Evolutionary conservation across 2,797 vertebrate species (phyloP).

Genomic region (Crocidura indochinensis): DNA sequence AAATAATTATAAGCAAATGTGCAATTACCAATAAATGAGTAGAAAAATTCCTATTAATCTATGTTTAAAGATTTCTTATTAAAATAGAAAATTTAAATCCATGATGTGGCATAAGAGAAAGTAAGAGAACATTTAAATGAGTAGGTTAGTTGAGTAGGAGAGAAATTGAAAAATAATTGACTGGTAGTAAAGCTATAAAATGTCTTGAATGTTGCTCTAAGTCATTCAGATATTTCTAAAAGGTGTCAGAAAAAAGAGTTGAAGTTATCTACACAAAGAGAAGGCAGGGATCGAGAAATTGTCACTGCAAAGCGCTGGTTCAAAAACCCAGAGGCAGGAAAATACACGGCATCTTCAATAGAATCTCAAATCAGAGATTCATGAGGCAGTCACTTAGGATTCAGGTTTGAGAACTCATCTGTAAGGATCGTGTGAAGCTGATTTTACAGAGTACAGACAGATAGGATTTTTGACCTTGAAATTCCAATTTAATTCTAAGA

Average conservation of each 20-base stretch:
- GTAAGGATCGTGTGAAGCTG: background rate
- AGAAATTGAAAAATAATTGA: constrained; percentile 1
- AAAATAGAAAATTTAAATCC: background rate
- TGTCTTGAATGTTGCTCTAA: constrained; percentile 1
- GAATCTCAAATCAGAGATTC: background rate
- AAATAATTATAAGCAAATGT: constrained; percentile 23
- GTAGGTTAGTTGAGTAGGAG: background rate
- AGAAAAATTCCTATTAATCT: background rate
- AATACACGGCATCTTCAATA: background rate
- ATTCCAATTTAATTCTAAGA: constrained; percentile 53
- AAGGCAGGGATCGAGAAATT: background rate
- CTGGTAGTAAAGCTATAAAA: background rate
- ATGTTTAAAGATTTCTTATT: background rate
- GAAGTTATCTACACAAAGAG: background rate
- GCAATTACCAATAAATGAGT: background rate
- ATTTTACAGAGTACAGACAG: constrained; percentile 18
- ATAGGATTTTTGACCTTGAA: constrained; percentile 45
- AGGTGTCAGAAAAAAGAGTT: constrained; percentile 4
- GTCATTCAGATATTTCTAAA: background rate
- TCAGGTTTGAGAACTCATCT: background rate
- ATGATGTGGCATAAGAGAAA: background rate
- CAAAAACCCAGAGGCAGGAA: constrained; percentile 18
- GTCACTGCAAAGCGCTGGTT: background rate
- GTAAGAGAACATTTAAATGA: background rate
- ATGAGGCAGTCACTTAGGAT: background rate